These are phyloP conservation scores for Pemphigus obesinymphae DNA, from an alignment of 1,140 invertebrate species.

Conservation along the genomic window DNA sequence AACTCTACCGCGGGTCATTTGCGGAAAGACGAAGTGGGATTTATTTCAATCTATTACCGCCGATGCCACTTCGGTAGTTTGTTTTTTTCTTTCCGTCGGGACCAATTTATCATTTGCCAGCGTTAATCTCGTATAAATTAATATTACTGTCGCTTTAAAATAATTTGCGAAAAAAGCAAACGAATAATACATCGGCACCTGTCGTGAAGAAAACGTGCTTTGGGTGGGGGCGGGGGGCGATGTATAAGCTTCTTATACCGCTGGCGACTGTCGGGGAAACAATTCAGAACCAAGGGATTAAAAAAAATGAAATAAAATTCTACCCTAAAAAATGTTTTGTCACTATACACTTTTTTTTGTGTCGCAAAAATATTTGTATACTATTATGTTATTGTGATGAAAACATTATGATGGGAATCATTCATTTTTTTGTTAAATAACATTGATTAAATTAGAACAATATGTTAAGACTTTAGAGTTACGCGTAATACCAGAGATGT, in stretches of 20 bases:
- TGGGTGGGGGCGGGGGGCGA: too few relatives aligned
- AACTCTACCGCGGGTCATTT: conserved; percentile 29
- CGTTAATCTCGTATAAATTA: conserved; percentile 38
- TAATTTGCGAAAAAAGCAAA: background rate
- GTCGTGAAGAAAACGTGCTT: background rate
- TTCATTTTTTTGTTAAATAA: too few relatives aligned
- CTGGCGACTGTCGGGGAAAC: background rate
- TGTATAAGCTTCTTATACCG: background rate
- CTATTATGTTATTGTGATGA: too few relatives aligned
- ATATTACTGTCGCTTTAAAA: conserved; percentile 36
- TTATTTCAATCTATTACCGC: conserved; percentile 36
- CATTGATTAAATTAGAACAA: too few relatives aligned
- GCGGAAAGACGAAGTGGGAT: conserved; percentile 33
- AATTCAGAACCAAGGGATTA: background rate
- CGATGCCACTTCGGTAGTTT: conserved; percentile 20
- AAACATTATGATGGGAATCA: too few relatives aligned
- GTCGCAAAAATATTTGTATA: too few relatives aligned
- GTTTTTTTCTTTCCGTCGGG: background rate
- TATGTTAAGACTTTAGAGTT: too few relatives aligned
- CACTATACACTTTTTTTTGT: too few relatives aligned
- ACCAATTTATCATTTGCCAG: conserved; percentile 32
- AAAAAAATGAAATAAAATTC: too few relatives aligned
- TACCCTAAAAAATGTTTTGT: too few relatives aligned
- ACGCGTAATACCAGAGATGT: too few relatives aligned
- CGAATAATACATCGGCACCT: conserved; percentile 11